Percentiles rank a stretch among this genome's conserved stretches.
Conservation (phyloP, 2,797 vertebrate species). For the Rhinella marina region DNA sequence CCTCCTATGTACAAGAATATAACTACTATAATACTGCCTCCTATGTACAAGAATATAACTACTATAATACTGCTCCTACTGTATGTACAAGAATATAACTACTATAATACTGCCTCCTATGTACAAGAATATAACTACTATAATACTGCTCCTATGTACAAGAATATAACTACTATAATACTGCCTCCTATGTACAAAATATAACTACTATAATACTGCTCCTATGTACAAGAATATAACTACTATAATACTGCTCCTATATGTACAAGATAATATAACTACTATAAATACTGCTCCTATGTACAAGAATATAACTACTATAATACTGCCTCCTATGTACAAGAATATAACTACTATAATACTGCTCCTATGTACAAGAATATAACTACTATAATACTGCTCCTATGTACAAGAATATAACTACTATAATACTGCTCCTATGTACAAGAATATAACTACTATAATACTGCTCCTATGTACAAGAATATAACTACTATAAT, state of each 20-base stretch:
- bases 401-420: slow-evolving; percentile 1
- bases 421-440: background rate
- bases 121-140: background rate
- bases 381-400: background rate
- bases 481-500: background rate
- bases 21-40: background rate
- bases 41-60: background rate
- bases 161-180: background rate
- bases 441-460: background rate
- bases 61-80: too few species aligned
- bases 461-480: background rate
- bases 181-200: background rate
- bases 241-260: background rate
- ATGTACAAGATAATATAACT: too few species aligned
- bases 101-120: background rate
- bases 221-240: background rate
- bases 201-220: slow-evolving; percentile 1
- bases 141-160: too few species aligned
- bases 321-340: background rate
- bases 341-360: background rate
- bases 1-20: background rate
- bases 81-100: background rate
- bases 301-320: background rate
- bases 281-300: background rate
- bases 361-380: background rate